Evolutionary conservation across 2,888 invertebrate species (phyloP), one percentile per base, ranked within the genome.

Genomic region (Lycia hirtaria): DNA sequence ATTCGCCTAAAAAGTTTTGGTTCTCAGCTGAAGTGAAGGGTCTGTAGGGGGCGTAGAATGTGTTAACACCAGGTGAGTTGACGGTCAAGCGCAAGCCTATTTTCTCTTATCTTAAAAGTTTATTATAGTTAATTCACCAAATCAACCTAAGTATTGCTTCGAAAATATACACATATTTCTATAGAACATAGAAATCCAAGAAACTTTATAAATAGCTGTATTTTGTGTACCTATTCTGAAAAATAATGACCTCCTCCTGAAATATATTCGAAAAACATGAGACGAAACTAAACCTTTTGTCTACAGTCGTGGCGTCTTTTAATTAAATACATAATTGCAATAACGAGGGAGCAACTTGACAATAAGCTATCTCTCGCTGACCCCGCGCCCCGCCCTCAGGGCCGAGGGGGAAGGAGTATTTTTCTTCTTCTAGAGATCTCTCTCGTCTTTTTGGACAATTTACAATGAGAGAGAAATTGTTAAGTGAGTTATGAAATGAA

Each of bases 251-350:
- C n/a, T n/a, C n/a, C n/a, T 9, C 14, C 30, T 15, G 44, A 9
- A 40, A 50, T 51, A 41, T 38, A 28, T 20, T 35, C 26, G 6
- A 15, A 53, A 55, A 63, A 61, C 47, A 15, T 40, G 56, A 55
- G 56, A 67, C 22, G 69, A 67, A 69, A 66, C 63, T 67, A 67
- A 64, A 69, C 59, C 59, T 64, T 66, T 59, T 70, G 64, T 62
- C 53, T 20, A 1, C 37, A 19, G 19, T 20, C 14, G 14, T 38
- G 28, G 38, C 40, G 40, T 57, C 52, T 75, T 74, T 75, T 80
- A 80, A 80, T 81, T 79, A 78, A 78, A 76, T 76, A 72, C 68
- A 73, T 72, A 74, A 75, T 76, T 76, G 79, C 68, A 75, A 72
- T 75, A 74, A 75, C 69, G 73, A 74, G 62, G 69, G 70, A 56